phyloP scores from a whole-genome alignment of 1,140 invertebrate species.

The Microvelia longipes region DNA sequence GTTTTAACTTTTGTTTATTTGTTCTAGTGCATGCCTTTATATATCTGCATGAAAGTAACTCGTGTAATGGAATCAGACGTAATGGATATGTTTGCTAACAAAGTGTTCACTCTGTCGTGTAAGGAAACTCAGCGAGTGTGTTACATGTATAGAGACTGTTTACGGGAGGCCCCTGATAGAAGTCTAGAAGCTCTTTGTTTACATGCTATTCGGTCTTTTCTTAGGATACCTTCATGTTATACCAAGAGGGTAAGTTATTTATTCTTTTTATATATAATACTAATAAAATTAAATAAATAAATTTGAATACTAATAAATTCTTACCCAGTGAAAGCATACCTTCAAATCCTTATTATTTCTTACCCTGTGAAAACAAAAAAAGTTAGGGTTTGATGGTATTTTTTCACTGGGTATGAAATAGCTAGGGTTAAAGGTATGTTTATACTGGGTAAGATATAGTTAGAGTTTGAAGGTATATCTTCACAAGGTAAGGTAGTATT shows the following conservation, averaged over 20 bases:
- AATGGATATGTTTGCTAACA: constrained; percentile 3
- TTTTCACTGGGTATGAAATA: too few relatives aligned
- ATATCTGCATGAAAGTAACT: constrained; percentile 1
- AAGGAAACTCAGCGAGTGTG: constrained; percentile 4
- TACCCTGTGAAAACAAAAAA: too few relatives aligned
- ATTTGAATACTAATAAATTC: too few relatives aligned
- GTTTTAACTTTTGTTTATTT: neutral
- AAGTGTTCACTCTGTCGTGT: constrained; percentile 1
- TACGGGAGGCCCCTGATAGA: neutral
- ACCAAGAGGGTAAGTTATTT: neutral
- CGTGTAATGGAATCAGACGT: constrained; percentile 3
- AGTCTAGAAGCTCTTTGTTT: neutral
- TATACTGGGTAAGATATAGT: too few relatives aligned
- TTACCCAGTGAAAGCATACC: too few relatives aligned
- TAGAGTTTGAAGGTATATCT: too few relatives aligned
- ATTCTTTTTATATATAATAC: neutral
- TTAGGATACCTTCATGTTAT: neutral
- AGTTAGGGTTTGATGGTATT: too few relatives aligned
- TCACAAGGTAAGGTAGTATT: too few relatives aligned
- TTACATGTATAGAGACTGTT: constrained; percentile 1
- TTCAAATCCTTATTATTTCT: too few relatives aligned
- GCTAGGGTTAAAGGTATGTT: too few relatives aligned
- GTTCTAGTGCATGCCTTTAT: neutral
- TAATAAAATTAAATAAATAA: too few relatives aligned
- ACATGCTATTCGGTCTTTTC: neutral